Conservation (phyloP, 2,113 vertebrate genomes). For the Willisornis vidua region DNA sequence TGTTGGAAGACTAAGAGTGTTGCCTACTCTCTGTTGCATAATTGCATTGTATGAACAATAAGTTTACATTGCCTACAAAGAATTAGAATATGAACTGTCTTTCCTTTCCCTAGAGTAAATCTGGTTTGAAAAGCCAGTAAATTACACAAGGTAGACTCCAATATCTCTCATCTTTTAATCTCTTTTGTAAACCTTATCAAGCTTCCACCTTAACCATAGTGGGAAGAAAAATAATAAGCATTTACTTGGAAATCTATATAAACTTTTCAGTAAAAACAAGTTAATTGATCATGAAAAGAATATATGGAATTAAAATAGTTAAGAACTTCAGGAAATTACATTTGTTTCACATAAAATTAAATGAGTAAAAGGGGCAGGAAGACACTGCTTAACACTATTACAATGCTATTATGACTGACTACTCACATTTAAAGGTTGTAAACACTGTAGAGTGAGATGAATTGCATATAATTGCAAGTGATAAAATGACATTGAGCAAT, state of each 20-base stretch:
- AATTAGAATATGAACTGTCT: neutral
- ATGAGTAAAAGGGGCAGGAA: neutral
- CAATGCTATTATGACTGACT: slow-evolving; percentile 18
- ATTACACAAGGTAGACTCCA: neutral
- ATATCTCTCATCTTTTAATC: neutral
- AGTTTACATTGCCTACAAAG: neutral
- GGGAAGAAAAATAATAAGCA: neutral
- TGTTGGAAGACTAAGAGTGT: neutral
- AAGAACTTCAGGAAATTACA: neutral
- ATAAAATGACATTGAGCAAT: neutral
- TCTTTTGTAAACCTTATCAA: neutral
- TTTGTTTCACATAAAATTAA: slow-evolving; percentile 10
- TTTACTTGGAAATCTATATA: neutral
- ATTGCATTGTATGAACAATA: neutral
- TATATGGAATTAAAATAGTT: neutral
- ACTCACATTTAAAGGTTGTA: neutral
- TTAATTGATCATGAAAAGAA: neutral
- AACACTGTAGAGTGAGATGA: neutral
- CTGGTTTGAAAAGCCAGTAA: neutral
- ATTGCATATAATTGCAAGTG: neutral
- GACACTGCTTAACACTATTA: neutral
- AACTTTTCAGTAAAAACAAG: neutral
- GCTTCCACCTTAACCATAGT: neutral
- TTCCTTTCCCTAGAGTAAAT: neutral
- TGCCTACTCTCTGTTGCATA: neutral